Evolutionary conservation across 1,140 invertebrate species (phyloP), one percentile per base, ranked within the genome.

Genomic region (Neoseiulus cucumeris): DNA sequence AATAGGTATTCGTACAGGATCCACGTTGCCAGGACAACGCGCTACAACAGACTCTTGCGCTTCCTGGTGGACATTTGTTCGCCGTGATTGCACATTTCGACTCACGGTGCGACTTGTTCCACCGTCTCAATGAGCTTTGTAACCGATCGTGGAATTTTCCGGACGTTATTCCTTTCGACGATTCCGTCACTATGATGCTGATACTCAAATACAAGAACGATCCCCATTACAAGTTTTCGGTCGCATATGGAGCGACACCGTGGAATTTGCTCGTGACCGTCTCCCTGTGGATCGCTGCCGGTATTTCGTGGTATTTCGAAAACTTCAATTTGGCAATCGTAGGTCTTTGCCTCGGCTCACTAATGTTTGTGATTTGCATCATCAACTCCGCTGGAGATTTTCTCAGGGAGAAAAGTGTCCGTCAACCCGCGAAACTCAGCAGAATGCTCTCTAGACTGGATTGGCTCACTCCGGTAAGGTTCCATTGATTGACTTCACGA

Each of bases 181-280:
- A 29, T 25, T 1, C 33, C n/a, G 1, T 59, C 51, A 33, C 12
- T 25, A 59, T 59, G 51, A 59, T 59, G 17, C 51, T 59, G 2
- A 59, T 59, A 25, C 51, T 59, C 2, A 59, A 59, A 9, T 59
- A 59, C 22, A 59, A 59, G 51, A 59, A 59, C 22, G 51, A 59
- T 25, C 51, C 51, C 6, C 51, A 59, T 25, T 59, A 59, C 51
- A 59, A 59, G 22, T 59, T 59, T 33, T 59, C 51, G 14, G 14
- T 59, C 14, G 51, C 22, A 1, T 29, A 33, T 25, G 51, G 51
- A 12, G 51, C 51, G 25, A 59, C 51, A 9, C 51, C 51, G 51
- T 59, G 51, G 51, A 59, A 59, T 20, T 33, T 25, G 51, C 33
- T 59, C 25, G 22, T 59, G 14, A 59, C 51, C n/a, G 51, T 59